Evolutionary conservation across 1,140 invertebrate species (phyloP), one percentile per base, ranked within the genome.

Genomic region (Drosophila gunungcola): DNA sequence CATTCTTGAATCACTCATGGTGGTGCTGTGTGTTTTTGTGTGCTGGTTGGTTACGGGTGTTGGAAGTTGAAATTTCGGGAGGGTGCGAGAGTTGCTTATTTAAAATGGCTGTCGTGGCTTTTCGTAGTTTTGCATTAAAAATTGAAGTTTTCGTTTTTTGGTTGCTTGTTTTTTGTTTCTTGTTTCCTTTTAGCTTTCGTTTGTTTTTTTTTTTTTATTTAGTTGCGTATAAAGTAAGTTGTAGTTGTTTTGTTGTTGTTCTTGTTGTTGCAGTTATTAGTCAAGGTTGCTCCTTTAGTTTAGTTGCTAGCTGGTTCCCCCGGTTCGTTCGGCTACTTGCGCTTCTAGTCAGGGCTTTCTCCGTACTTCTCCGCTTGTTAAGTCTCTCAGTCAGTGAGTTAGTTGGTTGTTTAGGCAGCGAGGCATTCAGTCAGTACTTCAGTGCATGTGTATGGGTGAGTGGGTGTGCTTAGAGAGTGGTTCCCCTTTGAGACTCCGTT

Each of bases 351-450:
- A 68, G 60, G 70, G 52, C 62, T 60, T 64, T 48, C 56, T 82
- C 48, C 56, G 25, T 72, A 25, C 69, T 73, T 65, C 57, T 74
- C 57, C 56, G 72, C 70, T 73, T 73, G 54, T 61, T 77, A 77
- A 77, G 74, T 77, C 70, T 73, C 79, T 88, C 83, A 88, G 83
- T 88, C 84, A 88, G 83, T 88, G 84, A 88, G 83, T 86, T 86
- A 88, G 83, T 86, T 88, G 65, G 62, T 83, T 86, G 63, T 72
- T 80, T 88, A 88, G 83, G 83, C 83, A 88, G 84, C 83, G 72
- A 88, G 83, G 83, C 83, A 77, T 88, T 88, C 83, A 88, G 83
- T 88, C 83, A 88, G 84, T 88, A 89, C 84, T 79, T 88, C 84
- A 89, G 79, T 89, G 79, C 75, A 74, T 76, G 74, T 77, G 73